These are phyloP conservation scores for Pelobates cultripes DNA, from an alignment of 2,797 vertebrate genomes.

Conservation along the genomic window DNA sequence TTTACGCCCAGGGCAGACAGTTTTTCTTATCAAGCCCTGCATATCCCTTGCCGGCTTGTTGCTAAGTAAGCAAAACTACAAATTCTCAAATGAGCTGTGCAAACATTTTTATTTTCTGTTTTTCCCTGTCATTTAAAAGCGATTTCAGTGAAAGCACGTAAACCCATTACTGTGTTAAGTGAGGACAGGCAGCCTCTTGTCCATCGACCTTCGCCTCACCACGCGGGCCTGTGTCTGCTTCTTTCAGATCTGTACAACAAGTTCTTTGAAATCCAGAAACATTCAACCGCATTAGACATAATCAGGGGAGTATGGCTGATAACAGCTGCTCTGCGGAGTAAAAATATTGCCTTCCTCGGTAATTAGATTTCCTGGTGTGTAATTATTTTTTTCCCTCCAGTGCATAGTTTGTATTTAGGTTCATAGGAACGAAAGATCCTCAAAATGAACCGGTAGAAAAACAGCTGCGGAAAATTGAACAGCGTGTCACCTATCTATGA, in stretches of 20 bases:
- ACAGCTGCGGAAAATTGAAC: not conserved
- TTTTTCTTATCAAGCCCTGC: too few species aligned
- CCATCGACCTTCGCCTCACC: not conserved
- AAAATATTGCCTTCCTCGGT: slow-evolving; percentile 23
- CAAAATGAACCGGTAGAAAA: not conserved
- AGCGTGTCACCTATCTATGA: too few species aligned
- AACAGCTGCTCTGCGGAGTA: slow-evolving; percentile 10
- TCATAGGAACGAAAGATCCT: slow-evolving; percentile 1
- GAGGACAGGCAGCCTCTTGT: not conserved
- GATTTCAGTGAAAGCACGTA: not conserved
- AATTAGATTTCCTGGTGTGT: slow-evolving; percentile 45
- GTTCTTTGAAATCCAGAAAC: slow-evolving; percentile 11
- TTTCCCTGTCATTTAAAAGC: not conserved
- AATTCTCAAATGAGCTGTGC: too few species aligned
- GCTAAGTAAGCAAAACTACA: too few species aligned
- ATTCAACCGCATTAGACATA: slow-evolving; percentile 29
- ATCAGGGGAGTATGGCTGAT: slow-evolving; percentile 31
- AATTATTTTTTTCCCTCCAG: slow-evolving; percentile 30
- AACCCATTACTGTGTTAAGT: slow-evolving; percentile 5
- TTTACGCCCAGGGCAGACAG: too few species aligned
- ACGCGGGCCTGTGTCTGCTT: slow-evolving; percentile 2
- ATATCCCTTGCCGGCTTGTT: too few species aligned
- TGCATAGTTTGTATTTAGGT: slow-evolving; percentile 9
- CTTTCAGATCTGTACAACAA: slow-evolving; percentile 8
- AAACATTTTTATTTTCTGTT: not conserved